Base-by-base conservation (phyloP, 1,140 invertebrate species). In the Drosophila chauvacae region DNA sequence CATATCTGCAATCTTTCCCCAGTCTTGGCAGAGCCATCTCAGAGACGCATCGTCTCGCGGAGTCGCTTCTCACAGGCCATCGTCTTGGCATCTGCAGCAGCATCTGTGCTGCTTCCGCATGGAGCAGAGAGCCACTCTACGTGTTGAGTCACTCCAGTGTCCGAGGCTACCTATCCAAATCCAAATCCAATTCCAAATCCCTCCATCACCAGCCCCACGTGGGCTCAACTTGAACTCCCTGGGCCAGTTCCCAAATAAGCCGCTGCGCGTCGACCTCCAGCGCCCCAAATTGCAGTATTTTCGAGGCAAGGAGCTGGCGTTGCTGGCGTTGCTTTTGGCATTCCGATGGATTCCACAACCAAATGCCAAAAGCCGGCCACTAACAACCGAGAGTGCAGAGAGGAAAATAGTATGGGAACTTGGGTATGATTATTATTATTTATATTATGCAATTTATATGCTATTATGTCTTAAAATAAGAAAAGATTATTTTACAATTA, bases 311-410 rank as follows among this genome's bases (percentile, higher is more conserved):
- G 42, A 63, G 59, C 42, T 63, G 60, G 60, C 45, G 39, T 62
- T 35, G 41, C 42, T 63, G 60, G 60, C 45, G 39, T 62, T 35
- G 41, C 57, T 39, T 60, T 74, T 80, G 77, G 77, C 81, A 84
- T 84, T 84, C 81, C 81, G 60, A 58, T 80, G 76, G 73, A 84
- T 83, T 80, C 81, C 81, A 63, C 77, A 77, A 81, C 69, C 74
- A 85, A 85, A 84, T 83, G 81, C 81, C 81, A 83, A 80, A 68
- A 70, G 70, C 80, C 75, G 80, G 64, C 56, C 80, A 81, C 41
- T 48, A 76, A n/a, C 37, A 66, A 58, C 57, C 48, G 26, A 48
- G 16, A 7, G 4, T 65, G 64, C 66, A 66, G 7, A 11, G n/a
- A 35, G 37, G n/a, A 28, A 71, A 56, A 55, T n/a, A 28, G 13